Evolutionary conservation across 2,888 invertebrate species (phyloP), one percentile per base, ranked within the genome.

Genomic region (Eupithecia insigniata): DNA sequence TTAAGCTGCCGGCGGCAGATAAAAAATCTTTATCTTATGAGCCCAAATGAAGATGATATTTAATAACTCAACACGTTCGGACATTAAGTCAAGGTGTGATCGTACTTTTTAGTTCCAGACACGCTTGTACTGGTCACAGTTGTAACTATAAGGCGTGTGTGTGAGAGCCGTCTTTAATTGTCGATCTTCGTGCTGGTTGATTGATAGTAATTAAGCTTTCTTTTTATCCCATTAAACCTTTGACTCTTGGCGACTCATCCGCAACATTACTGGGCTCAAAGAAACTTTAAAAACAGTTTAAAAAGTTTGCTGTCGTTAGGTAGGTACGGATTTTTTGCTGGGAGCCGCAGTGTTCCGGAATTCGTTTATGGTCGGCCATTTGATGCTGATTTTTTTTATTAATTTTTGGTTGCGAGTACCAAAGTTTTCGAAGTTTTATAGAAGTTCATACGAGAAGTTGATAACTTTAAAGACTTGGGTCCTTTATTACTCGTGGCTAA

Each of bases 1-100:
- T 93, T 92, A 92, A 90, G 87, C 83, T 77, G 82, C 83, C 84
- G 86, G 43, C 83, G 79, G 85, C 84, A 86, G 85, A 88, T 88
- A 89, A 86, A 87, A 87, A 90, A 88, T 92, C 89, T 92, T 92
- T 91, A 92, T 92, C 87, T 90, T 91, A 85, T 84, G 82, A 83
- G 85, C 82, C 85, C 87, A 90, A 89, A 90, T 87, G 86, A 82
- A 87, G 86, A 87, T 87, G 87, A 86, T 88, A 88, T 87, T 90
- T 89, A 89, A 87, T 89, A 90, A 87, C 87, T 85, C 85, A 83
- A 87, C 88, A 86, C 85, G 85, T 85, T 86, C 80, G 83, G 86
- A 84, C 86, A 87, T 90, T 89, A 89, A 87, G 87, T 87, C 82
- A 83, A 84, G 82, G 81, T 82, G 82, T 80, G 83, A 80, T 79